Conservation (phyloP, 53 echinoderm and acorn worm species). For the Holothuria scabra region DNA sequence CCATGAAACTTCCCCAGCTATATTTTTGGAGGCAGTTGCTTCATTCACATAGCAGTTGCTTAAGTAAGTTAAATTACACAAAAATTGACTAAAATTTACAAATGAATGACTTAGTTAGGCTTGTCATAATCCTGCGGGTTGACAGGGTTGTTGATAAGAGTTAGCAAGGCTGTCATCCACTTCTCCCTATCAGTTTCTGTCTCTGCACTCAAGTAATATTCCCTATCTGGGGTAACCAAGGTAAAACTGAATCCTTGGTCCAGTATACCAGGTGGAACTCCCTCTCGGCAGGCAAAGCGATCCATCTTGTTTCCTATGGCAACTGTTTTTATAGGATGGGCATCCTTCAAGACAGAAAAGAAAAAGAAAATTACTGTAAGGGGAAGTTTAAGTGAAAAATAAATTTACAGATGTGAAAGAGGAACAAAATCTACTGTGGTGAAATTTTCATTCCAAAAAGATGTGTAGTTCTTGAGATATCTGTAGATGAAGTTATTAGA, state of each 20-base stretch:
- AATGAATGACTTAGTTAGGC: background rate
- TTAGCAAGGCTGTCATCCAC: slow-evolving; percentile 84
- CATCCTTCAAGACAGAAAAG: slow-evolving; percentile 58
- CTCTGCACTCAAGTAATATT: slow-evolving; percentile 93
- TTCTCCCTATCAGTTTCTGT: slow-evolving; percentile 73
- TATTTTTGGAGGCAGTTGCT: background rate
- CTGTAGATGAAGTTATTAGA: too few relatives aligned
- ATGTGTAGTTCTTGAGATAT: too few relatives aligned
- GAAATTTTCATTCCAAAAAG: too few relatives aligned
- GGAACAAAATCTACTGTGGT: too few relatives aligned
- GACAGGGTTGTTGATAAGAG: slow-evolving; percentile 65
- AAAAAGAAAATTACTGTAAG: too few relatives aligned
- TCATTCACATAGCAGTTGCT: too few relatives aligned
- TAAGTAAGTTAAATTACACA: too few relatives aligned
- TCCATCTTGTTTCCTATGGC: slow-evolving; percentile 72
- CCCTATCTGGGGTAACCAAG: slow-evolving; percentile 86
- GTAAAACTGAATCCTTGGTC: slow-evolving; percentile 93
- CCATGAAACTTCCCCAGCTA: too few relatives aligned
- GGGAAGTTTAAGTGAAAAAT: too few relatives aligned
- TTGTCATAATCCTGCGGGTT: slow-evolving; percentile 61
- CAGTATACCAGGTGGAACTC: slow-evolving; percentile 86
- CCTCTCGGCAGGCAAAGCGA: slow-evolving; percentile 79
- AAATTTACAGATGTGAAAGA: too few relatives aligned
- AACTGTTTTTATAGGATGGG: slow-evolving; percentile 78
- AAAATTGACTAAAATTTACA: too few relatives aligned